These are phyloP conservation scores for Cheilosia urbana DNA, from an alignment of 2,888 invertebrate genomes.

Conservation along the genomic window DNA sequence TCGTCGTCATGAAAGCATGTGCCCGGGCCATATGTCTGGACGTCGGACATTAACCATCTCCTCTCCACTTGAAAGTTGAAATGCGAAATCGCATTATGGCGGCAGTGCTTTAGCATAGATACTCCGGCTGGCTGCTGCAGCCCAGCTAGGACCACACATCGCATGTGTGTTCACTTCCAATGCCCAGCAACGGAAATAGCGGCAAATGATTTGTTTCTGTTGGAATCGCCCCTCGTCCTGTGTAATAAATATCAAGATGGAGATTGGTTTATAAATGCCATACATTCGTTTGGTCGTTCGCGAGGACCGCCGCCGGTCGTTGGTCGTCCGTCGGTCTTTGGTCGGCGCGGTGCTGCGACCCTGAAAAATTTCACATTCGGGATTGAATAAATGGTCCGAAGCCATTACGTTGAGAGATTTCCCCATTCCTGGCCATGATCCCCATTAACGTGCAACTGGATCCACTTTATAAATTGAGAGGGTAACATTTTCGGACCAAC, in stretches of 20 bases:
- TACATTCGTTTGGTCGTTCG: slow-evolving; percentile 61
- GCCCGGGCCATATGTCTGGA: slow-evolving; percentile 67
- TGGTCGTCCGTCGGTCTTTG: slow-evolving; percentile 2
- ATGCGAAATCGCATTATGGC: slow-evolving; percentile 68
- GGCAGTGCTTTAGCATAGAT: slow-evolving; percentile 27
- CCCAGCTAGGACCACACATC: slow-evolving; percentile 13
- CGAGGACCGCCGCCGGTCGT: slow-evolving; percentile 41
- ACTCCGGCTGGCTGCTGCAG: slow-evolving; percentile 15
- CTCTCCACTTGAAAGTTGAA: slow-evolving; percentile 66
- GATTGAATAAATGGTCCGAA: slow-evolving; percentile 76
- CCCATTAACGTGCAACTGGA: slow-evolving; percentile 9
- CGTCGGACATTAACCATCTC: slow-evolving; percentile 70
- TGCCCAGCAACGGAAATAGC: slow-evolving; percentile 66
- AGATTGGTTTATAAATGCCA: slow-evolving; percentile 75
- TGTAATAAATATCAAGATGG: slow-evolving; percentile 75
- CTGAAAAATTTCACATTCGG: slow-evolving; percentile 62
- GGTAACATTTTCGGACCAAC: slow-evolving; percentile 72
- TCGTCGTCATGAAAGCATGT: slow-evolving; percentile 64
- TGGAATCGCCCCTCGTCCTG: slow-evolving; percentile 59
- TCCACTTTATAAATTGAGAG: slow-evolving; percentile 73
- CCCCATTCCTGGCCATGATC: slow-evolving; percentile 23
- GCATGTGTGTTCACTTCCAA: slow-evolving; percentile 12
- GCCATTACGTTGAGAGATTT: slow-evolving; percentile 76
- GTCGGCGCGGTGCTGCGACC: slow-evolving; percentile 33
- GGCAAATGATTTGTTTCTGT: slow-evolving; percentile 73